Conservation (phyloP, 30 jellyfish, hydroid and myxozoan species). For the Pelagia noctiluca region DNA sequence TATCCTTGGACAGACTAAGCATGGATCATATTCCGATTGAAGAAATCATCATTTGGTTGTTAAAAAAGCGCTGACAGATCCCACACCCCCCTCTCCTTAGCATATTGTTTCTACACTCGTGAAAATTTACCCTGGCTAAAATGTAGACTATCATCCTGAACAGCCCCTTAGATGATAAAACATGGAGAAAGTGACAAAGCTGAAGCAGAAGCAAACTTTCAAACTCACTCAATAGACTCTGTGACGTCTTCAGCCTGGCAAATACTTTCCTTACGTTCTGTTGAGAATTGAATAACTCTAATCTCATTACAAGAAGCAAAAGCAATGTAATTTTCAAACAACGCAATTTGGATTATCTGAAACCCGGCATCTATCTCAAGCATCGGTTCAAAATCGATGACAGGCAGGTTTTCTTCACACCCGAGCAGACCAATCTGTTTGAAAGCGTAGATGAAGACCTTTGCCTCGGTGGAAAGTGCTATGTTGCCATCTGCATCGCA, state of each 20-base stretch:
- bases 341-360: conserved; percentile 57
- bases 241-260: conserved; percentile 91
- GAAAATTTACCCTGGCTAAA: no score
- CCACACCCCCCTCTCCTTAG: no score
- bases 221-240: conserved; percentile 76
- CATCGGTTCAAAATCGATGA: conserved; percentile 74
- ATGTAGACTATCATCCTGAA: no score
- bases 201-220: neutral
- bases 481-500: conserved; percentile 78
- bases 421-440: conserved; percentile 8
- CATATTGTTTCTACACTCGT: no score
- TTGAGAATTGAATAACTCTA: conserved; percentile 65
- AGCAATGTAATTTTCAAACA: conserved; percentile 59
- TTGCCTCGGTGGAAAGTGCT: conserved; percentile 85
- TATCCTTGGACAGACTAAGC: no score
- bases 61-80: no score
- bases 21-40: no score
- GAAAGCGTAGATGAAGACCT: conserved; percentile 61
- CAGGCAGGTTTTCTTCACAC: conserved; percentile 3
- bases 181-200: neutral
- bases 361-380: conserved; percentile 77
- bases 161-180: neutral
- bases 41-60: no score
- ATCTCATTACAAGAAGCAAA: conserved; percentile 85
- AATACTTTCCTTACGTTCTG: conserved; percentile 61